phyloP scores from a whole-genome alignment of 2,888 invertebrate genomes.

The Koerneria pararmatus region DNA sequence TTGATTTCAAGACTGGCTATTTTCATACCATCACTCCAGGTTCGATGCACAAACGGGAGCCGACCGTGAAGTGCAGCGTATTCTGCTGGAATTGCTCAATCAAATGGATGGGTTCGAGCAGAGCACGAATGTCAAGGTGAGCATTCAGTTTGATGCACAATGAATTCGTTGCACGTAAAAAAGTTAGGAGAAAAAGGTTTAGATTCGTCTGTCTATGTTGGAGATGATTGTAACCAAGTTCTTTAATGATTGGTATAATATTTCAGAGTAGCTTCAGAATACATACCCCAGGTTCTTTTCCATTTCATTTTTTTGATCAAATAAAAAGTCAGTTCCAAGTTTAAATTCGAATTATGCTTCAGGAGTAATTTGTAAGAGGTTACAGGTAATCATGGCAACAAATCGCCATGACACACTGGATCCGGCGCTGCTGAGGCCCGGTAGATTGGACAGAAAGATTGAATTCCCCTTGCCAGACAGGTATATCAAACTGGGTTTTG shows the following conservation, averaged over 20 bases:
- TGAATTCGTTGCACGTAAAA: not conserved
- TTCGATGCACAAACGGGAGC: slow-evolving; percentile 59
- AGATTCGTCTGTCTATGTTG: no score
- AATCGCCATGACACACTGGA: slow-evolving; percentile 96
- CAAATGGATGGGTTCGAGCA: slow-evolving; percentile 99
- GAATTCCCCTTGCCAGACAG: slow-evolving; percentile 95
- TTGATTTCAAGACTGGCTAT: no score
- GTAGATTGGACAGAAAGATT: slow-evolving; percentile 88
- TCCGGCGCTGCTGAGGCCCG: slow-evolving; percentile 90
- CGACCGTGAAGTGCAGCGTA: slow-evolving; percentile 76
- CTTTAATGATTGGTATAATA: not conserved
- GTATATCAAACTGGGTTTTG: not conserved
- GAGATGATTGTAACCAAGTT: no score
- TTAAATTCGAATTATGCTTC: not conserved
- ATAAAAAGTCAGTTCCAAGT: slow-evolving; percentile 12
- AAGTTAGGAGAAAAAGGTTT: no score
- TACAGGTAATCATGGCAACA: slow-evolving; percentile 83
- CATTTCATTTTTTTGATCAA: not conserved
- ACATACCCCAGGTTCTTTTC: no score
- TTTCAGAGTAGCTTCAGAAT: not conserved
- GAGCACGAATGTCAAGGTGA: slow-evolving; percentile 95
- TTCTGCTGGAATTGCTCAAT: slow-evolving; percentile 88
- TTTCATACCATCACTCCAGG: no score
- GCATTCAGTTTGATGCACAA: slow-evolving; percentile 5
- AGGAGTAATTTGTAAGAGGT: not conserved